phyloP scores from a whole-genome alignment of 2,888 invertebrate species.

The Mythimna albipuncta region DNA sequence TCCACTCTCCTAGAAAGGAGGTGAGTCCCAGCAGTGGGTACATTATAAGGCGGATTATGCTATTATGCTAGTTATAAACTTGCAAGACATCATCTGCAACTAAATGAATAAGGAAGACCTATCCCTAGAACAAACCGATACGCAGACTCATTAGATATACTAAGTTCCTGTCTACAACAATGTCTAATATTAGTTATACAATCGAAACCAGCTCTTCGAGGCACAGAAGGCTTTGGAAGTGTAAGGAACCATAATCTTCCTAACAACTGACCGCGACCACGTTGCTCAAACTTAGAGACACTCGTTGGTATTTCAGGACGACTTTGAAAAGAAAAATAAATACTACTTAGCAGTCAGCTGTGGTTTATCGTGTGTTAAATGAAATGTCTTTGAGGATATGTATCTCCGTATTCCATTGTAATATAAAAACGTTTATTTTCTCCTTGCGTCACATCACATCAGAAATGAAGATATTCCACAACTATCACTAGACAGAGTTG shows the following conservation, averaged over 20 bases:
- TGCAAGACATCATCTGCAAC: background rate
- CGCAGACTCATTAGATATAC: background rate
- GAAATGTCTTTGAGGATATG: too few relatives aligned
- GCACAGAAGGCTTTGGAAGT: conserved; percentile 2
- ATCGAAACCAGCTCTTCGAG: background rate
- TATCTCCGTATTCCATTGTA: too few relatives aligned
- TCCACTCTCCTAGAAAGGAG: too few relatives aligned
- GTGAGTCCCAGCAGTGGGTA: too few relatives aligned
- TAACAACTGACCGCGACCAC: conserved; percentile 13
- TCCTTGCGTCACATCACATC: too few relatives aligned
- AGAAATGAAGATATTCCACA: too few relatives aligned
- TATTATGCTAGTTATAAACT: background rate
- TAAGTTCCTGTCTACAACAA: background rate
- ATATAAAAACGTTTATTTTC: too few relatives aligned
- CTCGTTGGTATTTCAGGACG: background rate
- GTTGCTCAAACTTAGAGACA: background rate
- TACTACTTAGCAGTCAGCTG: too few relatives aligned
- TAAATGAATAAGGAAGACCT: background rate
- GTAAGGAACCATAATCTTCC: conserved; percentile 6
- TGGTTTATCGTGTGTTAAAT: too few relatives aligned
- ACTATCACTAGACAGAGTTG: too few relatives aligned
- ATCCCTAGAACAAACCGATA: background rate
- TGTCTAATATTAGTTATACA: conserved; percentile 4
- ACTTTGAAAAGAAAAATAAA: background rate
- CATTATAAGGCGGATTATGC: too few relatives aligned